These are phyloP conservation scores for Eupsilia transversa DNA, from an alignment of 2,888 invertebrate species.

Conservation along the genomic window DNA sequence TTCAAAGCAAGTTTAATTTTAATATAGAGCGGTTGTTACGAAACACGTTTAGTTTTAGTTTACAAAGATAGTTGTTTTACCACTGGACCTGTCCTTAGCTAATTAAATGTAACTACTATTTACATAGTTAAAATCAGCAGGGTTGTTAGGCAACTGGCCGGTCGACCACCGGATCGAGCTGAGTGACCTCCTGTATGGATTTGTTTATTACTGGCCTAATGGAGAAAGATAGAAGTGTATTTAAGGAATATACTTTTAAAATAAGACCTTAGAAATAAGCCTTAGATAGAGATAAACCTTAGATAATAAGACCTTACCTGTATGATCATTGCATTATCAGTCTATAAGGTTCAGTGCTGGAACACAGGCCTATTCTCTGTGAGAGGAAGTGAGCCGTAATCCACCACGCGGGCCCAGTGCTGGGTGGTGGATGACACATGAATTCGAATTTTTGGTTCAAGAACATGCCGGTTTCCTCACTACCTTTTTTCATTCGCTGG, in stretches of 20 bases:
- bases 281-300: no score
- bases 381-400: not conserved
- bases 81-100: slow-evolving; percentile 39
- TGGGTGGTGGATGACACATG: not conserved
- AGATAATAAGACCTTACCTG: not conserved
- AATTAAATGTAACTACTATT: slow-evolving; percentile 30
- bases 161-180: slow-evolving; percentile 37
- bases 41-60: slow-evolving; percentile 20
- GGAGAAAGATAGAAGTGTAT: not conserved
- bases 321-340: not conserved
- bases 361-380: not conserved
- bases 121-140: slow-evolving; percentile 43
- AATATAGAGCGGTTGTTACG: slow-evolving; percentile 37
- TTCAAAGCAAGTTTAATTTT: slow-evolving; percentile 43
- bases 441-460: not conserved
- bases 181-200: slow-evolving; percentile 27
- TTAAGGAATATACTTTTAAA: no score
- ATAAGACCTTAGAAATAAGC: no score
- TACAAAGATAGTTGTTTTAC: slow-evolving; percentile 51
- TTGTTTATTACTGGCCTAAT: not conserved
- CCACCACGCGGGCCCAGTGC: not conserved
- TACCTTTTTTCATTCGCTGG: not conserved
- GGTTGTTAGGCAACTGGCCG: slow-evolving; percentile 42
- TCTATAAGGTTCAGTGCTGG: not conserved
- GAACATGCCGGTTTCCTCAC: not conserved